Conservation (phyloP, 1,140 invertebrate genomes). For the Drosophila cardini region DNA sequence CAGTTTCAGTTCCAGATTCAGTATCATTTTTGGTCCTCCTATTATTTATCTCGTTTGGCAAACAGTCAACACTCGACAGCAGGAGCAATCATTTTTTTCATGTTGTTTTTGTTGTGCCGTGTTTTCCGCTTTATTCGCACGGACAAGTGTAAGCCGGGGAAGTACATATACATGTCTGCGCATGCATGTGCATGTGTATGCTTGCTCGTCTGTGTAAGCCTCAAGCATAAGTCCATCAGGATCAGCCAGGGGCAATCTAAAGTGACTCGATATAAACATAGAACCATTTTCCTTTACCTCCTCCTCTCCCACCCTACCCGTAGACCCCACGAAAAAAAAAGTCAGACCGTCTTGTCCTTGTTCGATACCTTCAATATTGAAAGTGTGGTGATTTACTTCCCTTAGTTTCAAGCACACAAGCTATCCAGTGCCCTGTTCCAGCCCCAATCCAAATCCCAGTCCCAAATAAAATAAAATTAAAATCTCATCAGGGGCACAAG, state of each 20-base stretch:
- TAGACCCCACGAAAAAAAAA: constrained; percentile 29
- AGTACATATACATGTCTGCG: constrained; percentile 42
- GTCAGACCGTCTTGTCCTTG: constrained; percentile 33
- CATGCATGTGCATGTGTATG: constrained; percentile 18
- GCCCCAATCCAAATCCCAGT: constrained; percentile 60
- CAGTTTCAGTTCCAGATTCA: not conserved
- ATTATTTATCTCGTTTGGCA: constrained; percentile 73
- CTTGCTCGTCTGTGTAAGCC: constrained; percentile 22
- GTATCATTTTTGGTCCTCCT: no score
- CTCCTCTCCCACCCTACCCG: not conserved
- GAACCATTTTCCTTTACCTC: no score
- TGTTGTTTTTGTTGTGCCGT: constrained; percentile 8
- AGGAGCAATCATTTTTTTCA: constrained; percentile 65
- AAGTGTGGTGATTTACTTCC: constrained; percentile 74
- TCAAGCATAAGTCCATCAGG: constrained; percentile 52
- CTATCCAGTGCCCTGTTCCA: not conserved
- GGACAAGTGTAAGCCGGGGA: constrained; percentile 75
- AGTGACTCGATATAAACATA: constrained; percentile 40
- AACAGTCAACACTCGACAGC: constrained; percentile 74
- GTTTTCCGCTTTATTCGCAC: constrained; percentile 28
- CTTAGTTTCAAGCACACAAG: constrained; percentile 27
- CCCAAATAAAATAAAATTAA: constrained; percentile 80
- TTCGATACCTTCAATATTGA: constrained; percentile 56
- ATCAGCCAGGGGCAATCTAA: constrained; percentile 50
- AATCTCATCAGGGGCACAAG: constrained; percentile 80